Evolutionary conservation across 2,888 invertebrate genomes (phyloP).

Genomic region (Monochamus alternatus): DNA sequence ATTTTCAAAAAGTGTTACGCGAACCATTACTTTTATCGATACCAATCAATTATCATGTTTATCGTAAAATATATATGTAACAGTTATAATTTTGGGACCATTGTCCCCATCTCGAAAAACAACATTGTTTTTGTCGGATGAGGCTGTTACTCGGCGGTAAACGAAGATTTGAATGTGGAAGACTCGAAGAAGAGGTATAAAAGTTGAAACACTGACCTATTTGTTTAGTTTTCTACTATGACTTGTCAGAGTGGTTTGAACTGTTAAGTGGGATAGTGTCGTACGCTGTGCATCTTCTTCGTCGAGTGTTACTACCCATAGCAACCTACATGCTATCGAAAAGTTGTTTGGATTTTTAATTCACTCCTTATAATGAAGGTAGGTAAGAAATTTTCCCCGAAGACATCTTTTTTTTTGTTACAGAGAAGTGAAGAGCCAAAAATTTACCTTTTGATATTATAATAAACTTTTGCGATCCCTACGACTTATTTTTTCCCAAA

Average conservation of each 20-base stretch:
- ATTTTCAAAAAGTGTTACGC: too few species aligned
- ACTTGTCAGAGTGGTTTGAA: slow-evolving; percentile 34
- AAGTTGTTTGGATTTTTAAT: slow-evolving; percentile 46
- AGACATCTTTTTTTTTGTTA: too few species aligned
- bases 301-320: background rate
- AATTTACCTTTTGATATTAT: too few species aligned
- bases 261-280: slow-evolving; percentile 17
- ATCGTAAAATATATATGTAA: too few species aligned
- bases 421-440: too few species aligned
- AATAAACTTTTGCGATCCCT: too few species aligned
- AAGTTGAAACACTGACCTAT: slow-evolving; percentile 69
- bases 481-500: too few species aligned
- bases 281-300: slow-evolving; percentile 1
- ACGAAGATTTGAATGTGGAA: slow-evolving; percentile 47
- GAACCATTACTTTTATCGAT: too few species aligned
- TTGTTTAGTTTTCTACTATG: slow-evolving; percentile 66
- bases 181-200: slow-evolving; percentile 61
- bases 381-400: background rate
- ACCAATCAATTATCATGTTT: too few species aligned
- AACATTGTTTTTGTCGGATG: slow-evolving; percentile 24
- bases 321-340: slow-evolving; percentile 48
- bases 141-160: slow-evolving; percentile 5
- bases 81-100: background rate
- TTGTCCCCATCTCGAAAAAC: slow-evolving; percentile 34
- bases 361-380: slow-evolving; percentile 51